Percentiles rank a stretch among this genome's conserved stretches.
phyloP scores from a whole-genome alignment of 2,797 vertebrate genomes.

The Clarias fuscus region DNA sequence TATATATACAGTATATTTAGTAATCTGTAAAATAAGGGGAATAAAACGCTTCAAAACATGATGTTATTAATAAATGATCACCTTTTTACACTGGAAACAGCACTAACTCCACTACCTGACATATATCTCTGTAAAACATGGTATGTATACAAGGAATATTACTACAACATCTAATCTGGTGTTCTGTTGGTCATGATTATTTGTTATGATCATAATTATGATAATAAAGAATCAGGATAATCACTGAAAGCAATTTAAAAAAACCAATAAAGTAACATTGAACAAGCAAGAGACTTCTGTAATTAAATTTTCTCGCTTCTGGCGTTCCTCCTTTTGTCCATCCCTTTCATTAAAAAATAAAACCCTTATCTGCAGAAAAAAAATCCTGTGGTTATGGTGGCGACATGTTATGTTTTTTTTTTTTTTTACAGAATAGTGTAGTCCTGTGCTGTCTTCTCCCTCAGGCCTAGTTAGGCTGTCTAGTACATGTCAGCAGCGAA shows the following conservation, averaged over 20 bases:
- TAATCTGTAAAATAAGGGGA: neutral
- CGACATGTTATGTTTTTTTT: neutral
- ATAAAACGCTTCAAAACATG: neutral
- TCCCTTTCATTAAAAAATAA: conserved; percentile 20
- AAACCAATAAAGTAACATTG: neutral
- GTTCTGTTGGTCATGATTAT: neutral
- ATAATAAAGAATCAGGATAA: neutral
- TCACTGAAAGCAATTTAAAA: neutral
- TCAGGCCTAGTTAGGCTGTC: conserved; percentile 50
- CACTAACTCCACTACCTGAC: neutral
- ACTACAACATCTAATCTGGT: neutral
- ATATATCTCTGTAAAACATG: neutral
- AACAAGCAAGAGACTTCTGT: neutral
- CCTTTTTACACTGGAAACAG: neutral
- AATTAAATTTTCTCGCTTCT: conserved; percentile 30
- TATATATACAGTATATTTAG: no score
- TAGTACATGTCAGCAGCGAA: conserved; percentile 68
- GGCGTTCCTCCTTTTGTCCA: neutral
- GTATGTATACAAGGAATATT: neutral
- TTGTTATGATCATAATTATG: neutral
- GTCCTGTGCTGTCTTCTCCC: conserved; percentile 31
- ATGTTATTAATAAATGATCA: neutral
- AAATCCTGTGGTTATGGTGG: conserved; percentile 39
- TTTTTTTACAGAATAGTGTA: conserved; percentile 30
- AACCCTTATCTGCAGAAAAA: conserved; percentile 10